Base-by-base conservation (phyloP, 2,888 invertebrate species). In the Lordiphosa fenestrarum region DNA sequence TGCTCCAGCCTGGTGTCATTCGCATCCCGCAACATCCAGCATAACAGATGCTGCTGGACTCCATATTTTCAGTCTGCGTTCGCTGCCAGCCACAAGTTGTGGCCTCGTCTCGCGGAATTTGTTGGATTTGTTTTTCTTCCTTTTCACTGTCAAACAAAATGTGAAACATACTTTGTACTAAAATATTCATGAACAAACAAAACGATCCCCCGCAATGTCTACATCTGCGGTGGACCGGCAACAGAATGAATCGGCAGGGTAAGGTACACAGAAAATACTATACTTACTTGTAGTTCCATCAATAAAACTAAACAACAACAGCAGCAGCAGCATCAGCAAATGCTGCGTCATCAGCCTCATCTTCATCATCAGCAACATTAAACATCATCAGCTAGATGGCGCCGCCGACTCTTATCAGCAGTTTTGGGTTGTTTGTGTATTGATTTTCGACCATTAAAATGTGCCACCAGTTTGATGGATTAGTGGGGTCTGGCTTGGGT, bases 61-160 rank as follows among this genome's bases (percentile, higher is more conserved):
- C 49, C 46, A 50, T 65, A 71, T 73, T 62, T 71, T 73, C 54
- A 73, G 72, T 44, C 75, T 59, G 46, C 51, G 50, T 57, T 74
- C 59, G 64, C 47, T 61, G 66, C 53, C 73, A 77, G 78, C 75
- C 70, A 81, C 77, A 81, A 77, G 82, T 81, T 78, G 82, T 63
- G 69, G 68, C 48, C 42, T 46, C 61, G 71, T 59, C 54, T 63
- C 50, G 42, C 15, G 37, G 41, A 37, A 38, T 15, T 13, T 13
- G 33, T 33, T 33, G 23, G 9, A 7, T 33, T 23, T 44, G 13
- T 10, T 13, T 42, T 33, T 44, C 15, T 25, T 36, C 13, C 10
- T 15, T 13, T 40, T 51, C 12, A 36, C 13, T 37, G n/a, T 40
- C 15, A 23, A 38, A 7, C 21, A 37, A 42, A 64, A 25, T 57